phyloP scores from a whole-genome alignment of 2,888 invertebrate species.

The Trachelus troglodyta region DNA sequence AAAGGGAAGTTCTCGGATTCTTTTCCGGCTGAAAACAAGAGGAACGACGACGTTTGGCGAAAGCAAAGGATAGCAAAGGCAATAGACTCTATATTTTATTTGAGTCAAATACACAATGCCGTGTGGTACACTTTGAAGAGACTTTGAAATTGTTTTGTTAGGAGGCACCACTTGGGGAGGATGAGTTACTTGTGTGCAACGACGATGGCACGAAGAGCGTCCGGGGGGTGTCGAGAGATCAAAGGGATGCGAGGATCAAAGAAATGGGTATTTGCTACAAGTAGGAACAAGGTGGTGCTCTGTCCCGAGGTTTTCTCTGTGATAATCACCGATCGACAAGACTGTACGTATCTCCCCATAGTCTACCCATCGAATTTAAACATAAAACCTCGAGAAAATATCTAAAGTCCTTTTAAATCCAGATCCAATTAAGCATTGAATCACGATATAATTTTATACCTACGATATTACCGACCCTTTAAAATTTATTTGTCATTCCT shows the following conservation, averaged over 20 bases:
- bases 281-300: conserved; percentile 29
- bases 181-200: conserved; percentile 34
- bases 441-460: background rate
- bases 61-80: conserved; percentile 15
- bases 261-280: conserved; percentile 48
- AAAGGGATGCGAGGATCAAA: conserved; percentile 47
- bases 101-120: conserved; percentile 31
- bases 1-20: background rate
- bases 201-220: conserved; percentile 30
- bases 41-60: conserved; percentile 10
- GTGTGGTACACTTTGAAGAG: conserved; percentile 26
- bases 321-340: conserved; percentile 31
- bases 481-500: background rate
- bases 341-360: background rate
- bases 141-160: conserved; percentile 36
- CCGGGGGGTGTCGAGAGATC: conserved; percentile 46
- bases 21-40: conserved; percentile 2
- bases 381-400: background rate
- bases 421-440: background rate
- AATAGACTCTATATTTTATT: conserved; percentile 34
- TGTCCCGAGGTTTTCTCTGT: conserved; percentile 2
- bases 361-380: conserved; percentile 1
- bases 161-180: conserved; percentile 20
- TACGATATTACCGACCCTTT: background rate
- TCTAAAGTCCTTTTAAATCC: background rate